phyloP scores from a whole-genome alignment of 1,140 invertebrate genomes.

The Calephelis virginiensis region DNA sequence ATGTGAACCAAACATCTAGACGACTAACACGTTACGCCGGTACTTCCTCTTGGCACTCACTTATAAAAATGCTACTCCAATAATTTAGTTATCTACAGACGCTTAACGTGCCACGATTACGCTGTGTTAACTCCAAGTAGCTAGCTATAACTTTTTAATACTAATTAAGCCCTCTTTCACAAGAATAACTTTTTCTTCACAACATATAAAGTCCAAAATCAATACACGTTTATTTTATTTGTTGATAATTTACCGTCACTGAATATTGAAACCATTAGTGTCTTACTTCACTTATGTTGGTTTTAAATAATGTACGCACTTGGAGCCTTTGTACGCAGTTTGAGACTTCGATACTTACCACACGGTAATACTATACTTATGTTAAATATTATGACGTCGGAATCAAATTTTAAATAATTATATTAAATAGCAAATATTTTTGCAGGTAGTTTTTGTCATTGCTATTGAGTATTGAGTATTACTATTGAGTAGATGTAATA shows the following conservation, averaged over 20 bases:
- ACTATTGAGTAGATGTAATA: too few relatives aligned
- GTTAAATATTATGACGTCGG: too few relatives aligned
- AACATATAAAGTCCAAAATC: conserved; percentile 14
- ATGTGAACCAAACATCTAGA: not conserved
- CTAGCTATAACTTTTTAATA: conserved; percentile 15
- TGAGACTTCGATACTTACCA: conserved; percentile 9
- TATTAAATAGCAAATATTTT: too few relatives aligned
- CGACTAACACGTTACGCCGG: not conserved
- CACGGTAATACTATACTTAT: not conserved
- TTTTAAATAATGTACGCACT: conserved; percentile 11
- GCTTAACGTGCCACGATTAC: conserved; percentile 6
- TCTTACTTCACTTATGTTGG: conserved; percentile 5
- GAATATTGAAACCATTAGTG: conserved; percentile 10
- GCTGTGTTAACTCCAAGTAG: conserved; percentile 11
- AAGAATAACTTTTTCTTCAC: conserved; percentile 15
- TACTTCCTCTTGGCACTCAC: conserved; percentile 2
- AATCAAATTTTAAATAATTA: too few relatives aligned
- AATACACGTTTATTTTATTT: not conserved
- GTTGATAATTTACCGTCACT: conserved; percentile 3
- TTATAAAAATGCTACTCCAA: conserved; percentile 13
- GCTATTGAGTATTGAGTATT: too few relatives aligned
- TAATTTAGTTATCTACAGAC: conserved; percentile 3
- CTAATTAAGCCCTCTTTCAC: conserved; percentile 20
- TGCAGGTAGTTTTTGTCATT: too few relatives aligned
- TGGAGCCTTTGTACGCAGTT: not conserved